Conservation (phyloP, 2,888 invertebrate species). For the Spatulosminthurus flaviceps region DNA sequence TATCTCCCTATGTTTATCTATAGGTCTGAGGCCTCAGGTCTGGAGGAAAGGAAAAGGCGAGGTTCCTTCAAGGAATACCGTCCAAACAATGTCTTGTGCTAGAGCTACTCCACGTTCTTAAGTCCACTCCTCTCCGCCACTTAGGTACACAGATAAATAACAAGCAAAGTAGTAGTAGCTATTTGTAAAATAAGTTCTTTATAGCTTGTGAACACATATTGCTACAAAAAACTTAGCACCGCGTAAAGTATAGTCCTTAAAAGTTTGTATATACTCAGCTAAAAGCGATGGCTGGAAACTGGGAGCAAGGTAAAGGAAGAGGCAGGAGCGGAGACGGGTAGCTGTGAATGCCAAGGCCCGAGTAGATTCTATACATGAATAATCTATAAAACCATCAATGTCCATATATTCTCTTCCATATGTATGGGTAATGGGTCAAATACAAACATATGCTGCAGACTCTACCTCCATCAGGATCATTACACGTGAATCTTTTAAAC, state of each 20-base stretch:
- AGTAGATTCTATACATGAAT: slow-evolving; percentile 20
- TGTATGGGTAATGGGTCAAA: neutral
- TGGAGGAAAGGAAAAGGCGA: no score
- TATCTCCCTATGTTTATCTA: no score
- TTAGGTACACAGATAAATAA: neutral
- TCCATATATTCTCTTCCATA: slow-evolving; percentile 25
- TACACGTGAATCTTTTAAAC: slow-evolving; percentile 14
- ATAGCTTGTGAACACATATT: no score
- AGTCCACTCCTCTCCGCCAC: no score
- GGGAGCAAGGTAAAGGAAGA: neutral
- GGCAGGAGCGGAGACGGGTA: neutral
- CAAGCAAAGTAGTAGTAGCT: neutral
- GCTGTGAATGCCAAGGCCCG: neutral
- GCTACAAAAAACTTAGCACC: no score
- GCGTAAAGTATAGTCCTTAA: no score
- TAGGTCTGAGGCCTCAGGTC: no score
- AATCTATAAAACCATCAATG: slow-evolving; percentile 39
- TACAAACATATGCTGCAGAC: neutral
- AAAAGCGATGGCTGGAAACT: no score
- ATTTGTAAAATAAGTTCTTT: neutral
- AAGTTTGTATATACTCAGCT: no score
- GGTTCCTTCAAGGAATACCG: no score
- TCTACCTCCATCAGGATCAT: neutral
- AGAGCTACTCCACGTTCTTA: no score
- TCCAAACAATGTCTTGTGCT: no score